Percentiles rank a stretch among this genome's conserved stretches.
Conservation (phyloP, 2,113 vertebrate species). For the Phodopus roborovskii region DNA sequence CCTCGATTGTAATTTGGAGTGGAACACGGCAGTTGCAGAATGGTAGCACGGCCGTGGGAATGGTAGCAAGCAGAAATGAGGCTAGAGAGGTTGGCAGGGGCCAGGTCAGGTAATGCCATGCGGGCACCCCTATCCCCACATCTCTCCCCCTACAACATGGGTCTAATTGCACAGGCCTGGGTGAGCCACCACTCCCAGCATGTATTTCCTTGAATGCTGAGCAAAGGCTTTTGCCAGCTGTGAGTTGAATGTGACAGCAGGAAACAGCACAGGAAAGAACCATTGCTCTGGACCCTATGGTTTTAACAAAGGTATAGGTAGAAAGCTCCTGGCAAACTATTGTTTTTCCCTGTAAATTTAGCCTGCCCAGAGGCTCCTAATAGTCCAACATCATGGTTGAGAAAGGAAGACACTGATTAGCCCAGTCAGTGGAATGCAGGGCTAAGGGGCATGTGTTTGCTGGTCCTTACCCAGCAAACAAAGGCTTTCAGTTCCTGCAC, state of each 20-base stretch:
- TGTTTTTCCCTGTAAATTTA: not conserved
- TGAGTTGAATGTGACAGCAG: not conserved
- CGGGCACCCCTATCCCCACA: too few relatives aligned
- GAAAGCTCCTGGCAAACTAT: not conserved
- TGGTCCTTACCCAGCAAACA: not conserved
- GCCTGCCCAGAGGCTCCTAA: not conserved
- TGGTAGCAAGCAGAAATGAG: not conserved
- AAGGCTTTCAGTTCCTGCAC: not conserved
- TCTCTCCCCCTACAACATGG: not conserved
- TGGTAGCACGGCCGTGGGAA: rapidly evolving
- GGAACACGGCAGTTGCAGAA: not conserved
- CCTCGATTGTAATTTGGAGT: not conserved
- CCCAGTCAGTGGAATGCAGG: not conserved
- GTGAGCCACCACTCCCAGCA: not conserved
- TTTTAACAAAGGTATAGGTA: not conserved
- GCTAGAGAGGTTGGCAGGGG: not conserved
- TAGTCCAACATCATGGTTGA: not conserved
- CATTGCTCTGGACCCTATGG: not conserved
- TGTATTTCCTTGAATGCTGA: not conserved
- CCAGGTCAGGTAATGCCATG: not conserved
- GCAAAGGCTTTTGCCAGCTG: not conserved
- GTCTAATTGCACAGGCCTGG: not conserved
- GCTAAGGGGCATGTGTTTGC: not conserved
- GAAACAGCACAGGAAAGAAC: not conserved
- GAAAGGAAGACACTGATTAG: not conserved